phyloP scores from a whole-genome alignment of 2,888 invertebrate species.

The Drosophila eohydei region DNA sequence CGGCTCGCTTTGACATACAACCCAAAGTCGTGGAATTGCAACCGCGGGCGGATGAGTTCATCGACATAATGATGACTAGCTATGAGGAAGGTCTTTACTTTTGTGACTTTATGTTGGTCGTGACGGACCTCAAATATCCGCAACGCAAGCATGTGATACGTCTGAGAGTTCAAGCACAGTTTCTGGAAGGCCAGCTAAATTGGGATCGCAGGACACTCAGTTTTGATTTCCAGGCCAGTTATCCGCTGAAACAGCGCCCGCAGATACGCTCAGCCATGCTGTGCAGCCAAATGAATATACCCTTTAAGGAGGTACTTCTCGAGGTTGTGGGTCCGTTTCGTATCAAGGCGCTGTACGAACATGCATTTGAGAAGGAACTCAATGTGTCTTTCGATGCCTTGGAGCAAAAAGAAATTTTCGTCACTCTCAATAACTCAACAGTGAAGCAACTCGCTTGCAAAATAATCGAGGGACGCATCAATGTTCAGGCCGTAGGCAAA shows the following conservation, averaged over 20 bases:
- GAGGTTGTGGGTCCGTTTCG: conserved; percentile 72
- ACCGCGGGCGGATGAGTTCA: conserved; percentile 23
- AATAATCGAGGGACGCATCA: conserved; percentile 69
- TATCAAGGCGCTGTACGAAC: conserved; percentile 66
- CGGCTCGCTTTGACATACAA: conserved; percentile 63
- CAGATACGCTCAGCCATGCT: conserved; percentile 44
- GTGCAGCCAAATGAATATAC: conserved; percentile 32
- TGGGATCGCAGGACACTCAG: conserved; percentile 67
- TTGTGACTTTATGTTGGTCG: conserved; percentile 69
- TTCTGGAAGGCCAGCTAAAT: conserved; percentile 58
- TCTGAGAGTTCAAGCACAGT: conserved; percentile 55
- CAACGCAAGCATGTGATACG: conserved; percentile 65
- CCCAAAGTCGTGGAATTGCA: conserved; percentile 65
- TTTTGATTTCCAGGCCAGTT: conserved; percentile 63
- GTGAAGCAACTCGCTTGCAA: conserved; percentile 56
- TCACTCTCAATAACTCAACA: conserved; percentile 58
- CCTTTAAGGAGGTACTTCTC: conserved; percentile 41
- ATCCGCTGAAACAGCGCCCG: conserved; percentile 56
- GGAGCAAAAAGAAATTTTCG: conserved; percentile 68
- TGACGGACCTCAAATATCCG: conserved; percentile 64
- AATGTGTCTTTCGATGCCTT: conserved; percentile 35
- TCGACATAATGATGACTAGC: conserved; percentile 65
- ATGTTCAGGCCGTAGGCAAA: conserved; percentile 52
- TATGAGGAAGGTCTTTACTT: conserved; percentile 55
- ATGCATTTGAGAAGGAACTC: conserved; percentile 53